A percentile compares a stretch with the other conserved stretches of the same genome.
Conservation (phyloP, 2,797 vertebrate species). For the Poeciliopsis paucimaculata region DNA sequence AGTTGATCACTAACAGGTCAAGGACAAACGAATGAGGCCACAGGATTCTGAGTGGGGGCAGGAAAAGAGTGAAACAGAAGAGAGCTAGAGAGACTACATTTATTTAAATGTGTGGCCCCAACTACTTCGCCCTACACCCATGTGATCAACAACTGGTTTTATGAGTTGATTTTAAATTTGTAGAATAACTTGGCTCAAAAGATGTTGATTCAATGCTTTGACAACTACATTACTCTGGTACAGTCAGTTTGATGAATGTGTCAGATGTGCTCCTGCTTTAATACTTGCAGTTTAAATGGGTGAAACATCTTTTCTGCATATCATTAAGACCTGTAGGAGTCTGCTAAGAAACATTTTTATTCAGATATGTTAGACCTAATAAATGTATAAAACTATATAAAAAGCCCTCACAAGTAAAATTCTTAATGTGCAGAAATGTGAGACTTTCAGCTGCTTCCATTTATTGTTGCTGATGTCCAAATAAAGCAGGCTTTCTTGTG, state of each 20-base stretch:
- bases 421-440: not conserved
- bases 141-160: not conserved
- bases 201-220: not conserved
- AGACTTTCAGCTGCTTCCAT: not conserved
- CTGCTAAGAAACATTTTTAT: not conserved
- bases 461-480: not conserved
- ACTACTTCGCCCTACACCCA: not conserved
- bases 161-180: not conserved
- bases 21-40: slow-evolving; percentile 33
- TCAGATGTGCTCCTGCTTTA: not conserved
- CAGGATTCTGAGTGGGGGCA: slow-evolving; percentile 23
- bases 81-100: slow-evolving; percentile 1
- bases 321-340: not conserved
- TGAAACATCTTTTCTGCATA: not conserved
- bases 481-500: not conserved
- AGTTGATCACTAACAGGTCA: slow-evolving; percentile 25
- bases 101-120: not conserved
- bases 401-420: not conserved
- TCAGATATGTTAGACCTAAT: not conserved
- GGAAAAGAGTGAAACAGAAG: slow-evolving; percentile 25
- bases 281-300: not conserved
- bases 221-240: not conserved
- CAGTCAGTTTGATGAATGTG: not conserved
- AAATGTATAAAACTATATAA: not conserved
- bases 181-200: not conserved